Evolutionary conservation across 1,140 invertebrate genomes (phyloP), one percentile per base, ranked within the genome.

Genomic region (Drosophila tropicalis): DNA sequence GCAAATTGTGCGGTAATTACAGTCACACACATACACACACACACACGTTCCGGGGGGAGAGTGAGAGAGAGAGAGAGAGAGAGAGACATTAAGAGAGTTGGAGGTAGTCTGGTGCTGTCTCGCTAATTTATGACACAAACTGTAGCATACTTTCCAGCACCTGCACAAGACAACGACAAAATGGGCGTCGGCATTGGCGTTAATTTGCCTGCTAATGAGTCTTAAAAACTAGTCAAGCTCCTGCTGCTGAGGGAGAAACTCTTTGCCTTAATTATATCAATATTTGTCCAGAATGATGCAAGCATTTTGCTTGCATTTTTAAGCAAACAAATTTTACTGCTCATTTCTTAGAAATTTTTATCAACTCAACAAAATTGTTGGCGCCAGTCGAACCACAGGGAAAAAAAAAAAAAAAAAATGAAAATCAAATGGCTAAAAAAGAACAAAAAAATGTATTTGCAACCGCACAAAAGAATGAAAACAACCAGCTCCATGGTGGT

Each of bases 141-240:
- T 86, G 82, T 87, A 77, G 83, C 83, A 87, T 86, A 86, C 70
- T 86, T 86, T 79, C 69, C 70, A 68, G 79, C 76, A 75, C 77
- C 81, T 76, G 73, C 73, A 76, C 73, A 76, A 77, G 75, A 77
- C 75, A 77, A 67, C 68, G 67, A 65, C 69, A 66, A 86, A 71
- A 74, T 75, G 76, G 78, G 62, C 68, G 66, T 12, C 12, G 36
- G 12, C 36, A 13, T 39, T 63, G 67, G 79, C 82, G 83, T 86
- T 86, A 87, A 86, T 87, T 86, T 86, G 74, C 72, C 72, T 71
- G 76, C 83, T 86, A 86, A 86, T 86, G 83, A 86, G 83, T 79
- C 79, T 36, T 71, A 79, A 73, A 76, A 79, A 79, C 83, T 82
- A 73, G 78, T 65, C 40, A 65, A 71, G 61, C 55, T 13, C 36